phyloP scores from a whole-genome alignment of 2,113 vertebrate genomes.

The Hippoglossus stenolepis region DNA sequence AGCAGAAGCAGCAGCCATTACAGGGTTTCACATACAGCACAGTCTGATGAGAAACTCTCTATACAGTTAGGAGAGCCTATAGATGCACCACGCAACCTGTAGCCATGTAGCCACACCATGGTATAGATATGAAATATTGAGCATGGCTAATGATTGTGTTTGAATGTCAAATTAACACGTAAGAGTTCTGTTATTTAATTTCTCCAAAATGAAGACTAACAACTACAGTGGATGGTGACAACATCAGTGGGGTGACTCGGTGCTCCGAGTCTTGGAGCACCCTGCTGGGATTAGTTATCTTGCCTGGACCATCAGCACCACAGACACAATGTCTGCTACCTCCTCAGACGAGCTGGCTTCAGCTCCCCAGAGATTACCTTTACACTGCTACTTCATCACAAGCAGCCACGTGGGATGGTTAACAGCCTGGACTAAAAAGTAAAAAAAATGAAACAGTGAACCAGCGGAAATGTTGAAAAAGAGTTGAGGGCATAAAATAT shows the following conservation, averaged over 20 bases:
- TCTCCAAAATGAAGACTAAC: constrained; percentile 17
- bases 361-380: constrained; percentile 52
- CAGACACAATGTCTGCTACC: constrained; percentile 53
- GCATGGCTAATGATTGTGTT: background rate
- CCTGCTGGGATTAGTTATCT: constrained; percentile 45
- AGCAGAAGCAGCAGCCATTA: constrained; percentile 81
- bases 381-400: constrained; percentile 59
- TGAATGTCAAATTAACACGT: background rate
- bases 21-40: constrained; percentile 54
- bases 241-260: constrained; percentile 29
- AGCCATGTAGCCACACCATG: too few species aligned
- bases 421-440: constrained; percentile 42
- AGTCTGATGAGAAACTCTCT: constrained; percentile 24
- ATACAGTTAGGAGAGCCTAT: background rate
- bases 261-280: constrained; percentile 23
- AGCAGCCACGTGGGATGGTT: constrained; percentile 55
- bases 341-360: constrained; percentile 25
- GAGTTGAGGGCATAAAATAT: background rate
- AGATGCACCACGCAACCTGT: background rate
- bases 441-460: constrained; percentile 34
- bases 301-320: constrained; percentile 36
- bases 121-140: background rate
- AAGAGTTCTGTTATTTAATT: background rate
- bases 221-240: background rate
- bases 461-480: background rate